A percentile compares a stretch with the other conserved stretches of the same genome.
Conservation (phyloP, 2,797 vertebrate species). For the Mormyrus hasselquistii region DNA sequence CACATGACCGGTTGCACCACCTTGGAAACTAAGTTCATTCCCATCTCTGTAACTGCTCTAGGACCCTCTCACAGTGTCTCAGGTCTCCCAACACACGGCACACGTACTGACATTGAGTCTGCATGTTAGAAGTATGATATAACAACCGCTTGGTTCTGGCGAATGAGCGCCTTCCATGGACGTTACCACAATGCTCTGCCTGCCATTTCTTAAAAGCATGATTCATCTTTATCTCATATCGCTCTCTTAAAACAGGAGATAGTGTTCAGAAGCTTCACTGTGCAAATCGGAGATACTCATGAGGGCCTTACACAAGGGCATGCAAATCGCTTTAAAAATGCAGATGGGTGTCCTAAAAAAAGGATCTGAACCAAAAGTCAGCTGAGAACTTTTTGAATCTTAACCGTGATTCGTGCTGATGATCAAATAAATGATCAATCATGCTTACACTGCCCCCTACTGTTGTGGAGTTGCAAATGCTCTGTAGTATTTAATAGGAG, state of each 20-base stretch:
- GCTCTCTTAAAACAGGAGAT: background rate
- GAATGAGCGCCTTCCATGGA: background rate
- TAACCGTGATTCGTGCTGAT: background rate
- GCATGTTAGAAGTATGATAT: background rate
- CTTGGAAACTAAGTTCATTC: background rate
- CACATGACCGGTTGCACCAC: background rate
- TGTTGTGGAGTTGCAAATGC: constrained; percentile 25
- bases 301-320: background rate
- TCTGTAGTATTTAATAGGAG: background rate
- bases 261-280: background rate
- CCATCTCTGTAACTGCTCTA: background rate
- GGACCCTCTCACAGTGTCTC: background rate
- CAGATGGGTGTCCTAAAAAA: background rate
- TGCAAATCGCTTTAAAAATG: background rate
- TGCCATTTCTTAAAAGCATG: background rate
- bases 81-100: background rate
- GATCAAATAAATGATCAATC: too few species aligned
- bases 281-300: background rate
- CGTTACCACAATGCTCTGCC: background rate
- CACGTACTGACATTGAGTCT: background rate
- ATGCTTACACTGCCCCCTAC: constrained; percentile 39
- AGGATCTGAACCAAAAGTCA: background rate
- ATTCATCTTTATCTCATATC: background rate
- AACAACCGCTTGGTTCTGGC: background rate
- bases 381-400: background rate